These are phyloP conservation scores for Crepidodera aurea DNA, from an alignment of 2,888 invertebrate species.

Conservation along the genomic window DNA sequence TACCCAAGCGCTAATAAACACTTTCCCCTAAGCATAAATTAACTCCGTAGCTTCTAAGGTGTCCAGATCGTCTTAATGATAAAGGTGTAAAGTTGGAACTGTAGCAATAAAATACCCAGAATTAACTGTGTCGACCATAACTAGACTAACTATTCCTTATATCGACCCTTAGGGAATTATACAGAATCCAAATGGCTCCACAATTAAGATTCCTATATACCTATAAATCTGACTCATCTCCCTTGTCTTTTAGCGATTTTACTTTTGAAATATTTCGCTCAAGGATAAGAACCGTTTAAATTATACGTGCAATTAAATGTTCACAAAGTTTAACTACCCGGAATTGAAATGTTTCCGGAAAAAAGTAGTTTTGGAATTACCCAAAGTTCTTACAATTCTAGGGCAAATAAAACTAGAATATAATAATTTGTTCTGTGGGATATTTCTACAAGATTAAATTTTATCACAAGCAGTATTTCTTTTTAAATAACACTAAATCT, in stretches of 20 bases:
- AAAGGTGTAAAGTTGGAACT: constrained; percentile 47
- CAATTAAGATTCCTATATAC: constrained; percentile 40
- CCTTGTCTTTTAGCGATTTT: constrained; percentile 9
- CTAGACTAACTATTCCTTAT: constrained; percentile 41
- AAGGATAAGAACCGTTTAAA: not conserved
- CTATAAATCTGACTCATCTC: constrained; percentile 48
- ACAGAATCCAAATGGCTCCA: constrained; percentile 35
- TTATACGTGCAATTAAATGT: not conserved
- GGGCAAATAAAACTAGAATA: too few species aligned
- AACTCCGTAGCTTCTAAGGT: constrained; percentile 18
- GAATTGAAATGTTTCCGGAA: not conserved
- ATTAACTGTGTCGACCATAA: constrained; percentile 40
- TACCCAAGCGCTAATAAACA: constrained; percentile 6
- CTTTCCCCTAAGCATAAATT: constrained; percentile 10
- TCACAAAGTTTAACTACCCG: not conserved
- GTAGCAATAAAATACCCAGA: constrained; percentile 45
- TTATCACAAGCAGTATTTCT: too few species aligned
- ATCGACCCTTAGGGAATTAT: constrained; percentile 44
- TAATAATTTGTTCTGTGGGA: too few species aligned
- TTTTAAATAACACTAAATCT: too few species aligned
- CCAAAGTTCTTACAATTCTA: too few species aligned
- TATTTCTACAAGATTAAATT: too few species aligned
- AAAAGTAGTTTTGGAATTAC: too few species aligned
- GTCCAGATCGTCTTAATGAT: constrained; percentile 39
- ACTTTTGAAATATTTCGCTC: not conserved